A percentile compares a stretch with the other conserved stretches of the same genome.
These are phyloP conservation scores for Drosophila cardini DNA, from an alignment of 1,140 invertebrate species.

Conservation along the genomic window DNA sequence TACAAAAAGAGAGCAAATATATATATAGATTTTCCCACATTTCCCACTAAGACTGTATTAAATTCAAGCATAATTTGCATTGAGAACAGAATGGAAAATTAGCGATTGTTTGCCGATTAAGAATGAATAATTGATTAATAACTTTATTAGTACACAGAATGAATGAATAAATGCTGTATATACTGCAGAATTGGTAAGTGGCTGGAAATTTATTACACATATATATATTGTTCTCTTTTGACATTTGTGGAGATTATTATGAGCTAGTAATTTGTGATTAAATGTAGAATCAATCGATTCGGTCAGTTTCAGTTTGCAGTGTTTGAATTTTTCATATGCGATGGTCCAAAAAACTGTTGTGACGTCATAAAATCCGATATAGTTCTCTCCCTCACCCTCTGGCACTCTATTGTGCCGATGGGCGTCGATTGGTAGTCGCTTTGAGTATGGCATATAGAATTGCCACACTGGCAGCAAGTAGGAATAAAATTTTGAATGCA, in stretches of 20 bases:
- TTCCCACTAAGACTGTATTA: too few species aligned
- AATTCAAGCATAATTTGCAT: too few species aligned
- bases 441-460: constrained; percentile 38
- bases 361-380: background rate
- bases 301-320: background rate
- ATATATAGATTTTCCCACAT: too few species aligned
- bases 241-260: background rate
- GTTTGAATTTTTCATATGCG: constrained; percentile 1
- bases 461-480: constrained; percentile 21
- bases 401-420: background rate
- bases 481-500: constrained; percentile 16
- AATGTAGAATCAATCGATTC: constrained; percentile 3
- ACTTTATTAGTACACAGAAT: too few species aligned
- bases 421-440: constrained; percentile 4
- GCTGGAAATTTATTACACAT: constrained; percentile 19
- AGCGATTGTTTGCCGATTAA: too few species aligned
- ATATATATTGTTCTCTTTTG: background rate
- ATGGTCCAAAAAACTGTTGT: constrained; percentile 1
- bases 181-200: background rate
- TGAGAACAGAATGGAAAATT: too few species aligned
- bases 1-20: background rate
- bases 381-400: background rate
- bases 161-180: too few species aligned
- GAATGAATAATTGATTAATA: too few species aligned
- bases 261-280: constrained; percentile 8